Conservation (phyloP, 2,888 invertebrate species). For the Harpalus rufipes region DNA sequence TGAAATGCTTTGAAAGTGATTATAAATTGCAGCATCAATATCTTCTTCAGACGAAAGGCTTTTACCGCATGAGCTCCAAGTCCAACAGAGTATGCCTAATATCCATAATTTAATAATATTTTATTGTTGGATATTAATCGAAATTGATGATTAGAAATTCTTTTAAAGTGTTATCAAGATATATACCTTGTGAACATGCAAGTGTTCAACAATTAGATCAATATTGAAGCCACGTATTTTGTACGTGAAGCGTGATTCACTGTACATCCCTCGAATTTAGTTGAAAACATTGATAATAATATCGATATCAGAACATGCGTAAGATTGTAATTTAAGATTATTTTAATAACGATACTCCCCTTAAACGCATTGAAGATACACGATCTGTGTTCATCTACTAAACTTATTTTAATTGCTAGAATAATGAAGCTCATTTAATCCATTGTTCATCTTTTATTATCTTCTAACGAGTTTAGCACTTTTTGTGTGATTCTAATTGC, state of each 20-base stretch:
- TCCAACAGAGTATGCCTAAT: too few relatives aligned
- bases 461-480: background rate
- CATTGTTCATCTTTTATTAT: constrained; percentile 7
- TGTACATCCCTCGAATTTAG: constrained; percentile 3
- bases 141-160: background rate
- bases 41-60: too few relatives aligned
- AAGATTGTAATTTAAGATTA: constrained; percentile 45
- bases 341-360: constrained; percentile 47
- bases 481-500: background rate
- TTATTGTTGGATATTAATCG: background rate
- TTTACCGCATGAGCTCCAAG: too few relatives aligned
- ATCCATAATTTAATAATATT: too few relatives aligned
- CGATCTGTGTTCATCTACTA: constrained; percentile 35
- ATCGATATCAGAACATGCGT: constrained; percentile 13
- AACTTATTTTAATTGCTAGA: constrained; percentile 23
- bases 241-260: constrained; percentile 25
- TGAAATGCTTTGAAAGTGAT: too few relatives aligned
- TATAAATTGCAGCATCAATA: too few relatives aligned
- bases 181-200: background rate
- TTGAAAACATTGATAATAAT: background rate
- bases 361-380: constrained; percentile 21
- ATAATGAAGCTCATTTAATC: constrained; percentile 22
- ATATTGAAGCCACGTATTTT: constrained; percentile 17
- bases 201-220: background rate
- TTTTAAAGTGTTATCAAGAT: background rate